A percentile compares a stretch with the other conserved stretches of the same genome.
Evolutionary conservation across 2,888 invertebrate genomes (phyloP).

Genomic region (Dasypogon diadema): DNA sequence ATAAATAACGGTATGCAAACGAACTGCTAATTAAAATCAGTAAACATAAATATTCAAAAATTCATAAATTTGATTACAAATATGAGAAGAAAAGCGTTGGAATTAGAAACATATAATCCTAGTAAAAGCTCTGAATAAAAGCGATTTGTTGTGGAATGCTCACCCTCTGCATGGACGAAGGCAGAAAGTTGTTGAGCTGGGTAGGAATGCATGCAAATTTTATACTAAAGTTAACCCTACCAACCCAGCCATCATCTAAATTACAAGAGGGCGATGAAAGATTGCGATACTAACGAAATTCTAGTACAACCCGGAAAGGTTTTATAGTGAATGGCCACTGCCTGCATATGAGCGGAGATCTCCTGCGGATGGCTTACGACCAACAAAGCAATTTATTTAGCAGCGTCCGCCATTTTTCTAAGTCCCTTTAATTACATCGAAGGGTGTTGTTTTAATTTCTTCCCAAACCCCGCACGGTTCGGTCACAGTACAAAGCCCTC

Average conservation of each 20-base stretch:
- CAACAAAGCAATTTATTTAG: conserved; percentile 56
- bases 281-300: conserved; percentile 41
- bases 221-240: conserved; percentile 21
- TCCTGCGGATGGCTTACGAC: conserved; percentile 34
- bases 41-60: no score
- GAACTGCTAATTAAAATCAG: no score
- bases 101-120: neutral
- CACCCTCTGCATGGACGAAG: neutral
- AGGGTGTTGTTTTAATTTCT: conserved; percentile 58
- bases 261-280: conserved; percentile 41
- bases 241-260: conserved; percentile 10
- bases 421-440: conserved; percentile 56
- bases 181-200: conserved; percentile 10
- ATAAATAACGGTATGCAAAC: no score
- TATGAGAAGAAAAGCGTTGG: conserved; percentile 11
- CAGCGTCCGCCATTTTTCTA: conserved; percentile 56
- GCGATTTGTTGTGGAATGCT: conserved; percentile 6
- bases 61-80: no score
- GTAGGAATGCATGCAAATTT: conserved; percentile 15
- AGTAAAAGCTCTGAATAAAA: neutral
- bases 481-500: conserved; percentile 13
- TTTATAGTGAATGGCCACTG: neutral
- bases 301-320: conserved; percentile 25
- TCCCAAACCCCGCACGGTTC: conserved; percentile 1
- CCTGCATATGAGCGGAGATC: conserved; percentile 23